Evolutionary conservation across 1,140 invertebrate genomes (phyloP), one percentile per base, ranked within the genome.

Genomic region (Tetramorium simillimum): DNA sequence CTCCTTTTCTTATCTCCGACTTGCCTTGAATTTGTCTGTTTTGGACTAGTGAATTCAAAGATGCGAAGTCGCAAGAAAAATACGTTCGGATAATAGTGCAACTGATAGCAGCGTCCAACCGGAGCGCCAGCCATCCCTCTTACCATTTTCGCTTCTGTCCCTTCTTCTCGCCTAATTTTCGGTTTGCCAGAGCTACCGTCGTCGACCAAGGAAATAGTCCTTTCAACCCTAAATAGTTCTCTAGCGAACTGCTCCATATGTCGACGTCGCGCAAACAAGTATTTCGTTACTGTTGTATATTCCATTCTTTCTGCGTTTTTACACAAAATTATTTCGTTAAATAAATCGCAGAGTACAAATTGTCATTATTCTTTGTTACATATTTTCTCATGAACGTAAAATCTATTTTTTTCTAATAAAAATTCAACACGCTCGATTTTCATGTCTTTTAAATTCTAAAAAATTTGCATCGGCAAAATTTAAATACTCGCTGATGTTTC

Each of bases 101-200:
- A 95, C 94, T 94, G 94, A 95, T 95, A 94, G 94, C 92, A 92
- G 92, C 89, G 92, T 94, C 93, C 93, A 94, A 93, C 92, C 92
- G 85, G 91, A 91, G 87, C 88, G 89, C 86, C 90, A 88, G 87
- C 92, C 86, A 84, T 90, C 70, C 56, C 89, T 86, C 85, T 86
- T 81, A 65, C 89, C 69, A 89, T 87, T 90, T 89, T 89, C 91
- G 62, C 76, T 73, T 33, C 33, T 87, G 86, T 89, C 92, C 90
- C 92, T 92, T 91, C 88, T 75, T 87, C 88, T 92, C 90, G 92
- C 92, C 92, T 95, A 95, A 95, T 95, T 95, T 95, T 95, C 94
- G 94, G 94, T 92, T 93, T 93, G 91, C 94, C 94, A 86, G 73
- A 89, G 89, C 92, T 92, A 93, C 93, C 89, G 89, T 92, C 90